phyloP scores from a whole-genome alignment of 2,797 vertebrate genomes.

The Thripadectes ignobilis region DNA sequence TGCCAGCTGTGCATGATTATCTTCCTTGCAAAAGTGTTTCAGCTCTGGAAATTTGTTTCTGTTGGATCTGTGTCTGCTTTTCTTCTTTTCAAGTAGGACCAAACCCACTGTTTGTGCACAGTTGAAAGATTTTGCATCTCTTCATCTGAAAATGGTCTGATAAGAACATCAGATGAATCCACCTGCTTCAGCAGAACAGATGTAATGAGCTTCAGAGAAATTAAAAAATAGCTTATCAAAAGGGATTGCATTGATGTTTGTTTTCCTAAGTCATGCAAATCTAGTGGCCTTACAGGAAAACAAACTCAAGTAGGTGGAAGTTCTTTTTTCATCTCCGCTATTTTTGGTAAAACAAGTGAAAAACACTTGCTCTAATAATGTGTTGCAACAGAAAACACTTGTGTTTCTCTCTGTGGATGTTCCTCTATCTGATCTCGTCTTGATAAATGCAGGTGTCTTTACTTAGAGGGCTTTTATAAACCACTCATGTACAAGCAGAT shows the following conservation, averaged over 20 bases:
- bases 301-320: not conserved
- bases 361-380: not conserved
- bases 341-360: not conserved
- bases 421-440: not conserved
- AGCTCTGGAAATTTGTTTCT: not conserved
- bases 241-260: not conserved
- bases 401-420: not conserved
- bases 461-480: not conserved
- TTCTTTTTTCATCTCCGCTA: not conserved
- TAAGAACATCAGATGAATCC: not conserved
- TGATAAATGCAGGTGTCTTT: not conserved
- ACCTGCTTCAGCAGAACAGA: not conserved
- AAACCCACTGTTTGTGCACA: not conserved
- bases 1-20: accelerated
- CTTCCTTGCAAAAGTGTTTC: not conserved
- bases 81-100: not conserved
- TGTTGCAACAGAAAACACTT: not conserved
- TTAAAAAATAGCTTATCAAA: not conserved
- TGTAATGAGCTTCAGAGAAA: not conserved
- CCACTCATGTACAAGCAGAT: not conserved
- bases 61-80: not conserved
- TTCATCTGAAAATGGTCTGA: not conserved
- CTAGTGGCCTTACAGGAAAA: not conserved
- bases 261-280: not conserved
- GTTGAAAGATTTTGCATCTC: not conserved